Evolutionary conservation across 2,797 vertebrate genomes (phyloP).

Genomic region (Meda fulgida): DNA sequence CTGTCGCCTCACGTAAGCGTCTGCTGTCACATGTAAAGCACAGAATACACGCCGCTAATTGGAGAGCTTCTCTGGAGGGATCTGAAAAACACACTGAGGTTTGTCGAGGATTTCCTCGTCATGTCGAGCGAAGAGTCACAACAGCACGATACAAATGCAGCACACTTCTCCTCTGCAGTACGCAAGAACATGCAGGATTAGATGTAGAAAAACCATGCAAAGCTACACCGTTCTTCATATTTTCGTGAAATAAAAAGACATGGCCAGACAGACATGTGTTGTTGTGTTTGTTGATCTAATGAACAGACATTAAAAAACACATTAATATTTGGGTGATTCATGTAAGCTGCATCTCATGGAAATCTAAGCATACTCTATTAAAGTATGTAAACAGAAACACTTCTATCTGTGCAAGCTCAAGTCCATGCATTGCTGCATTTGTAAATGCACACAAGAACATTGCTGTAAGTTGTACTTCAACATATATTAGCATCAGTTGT

Average conservation of each 20-base stretch:
- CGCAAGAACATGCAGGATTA: background rate
- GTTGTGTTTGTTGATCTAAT: too few relatives aligned
- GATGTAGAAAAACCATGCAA: background rate
- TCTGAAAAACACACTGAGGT: constrained; percentile 47
- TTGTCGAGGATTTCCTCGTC: constrained; percentile 50
- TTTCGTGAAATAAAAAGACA: too few relatives aligned
- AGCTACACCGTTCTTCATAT: background rate
- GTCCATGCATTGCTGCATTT: background rate
- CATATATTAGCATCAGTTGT: background rate
- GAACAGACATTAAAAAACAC: background rate
- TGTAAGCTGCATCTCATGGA: constrained; percentile 57
- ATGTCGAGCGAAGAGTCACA: constrained; percentile 37
- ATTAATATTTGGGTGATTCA: constrained; percentile 29
- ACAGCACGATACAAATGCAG: constrained; percentile 14
- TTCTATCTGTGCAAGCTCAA: background rate
- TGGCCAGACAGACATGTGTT: background rate
- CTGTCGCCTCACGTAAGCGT: constrained; percentile 60
- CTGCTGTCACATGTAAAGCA: constrained; percentile 63
- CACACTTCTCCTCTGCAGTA: background rate
- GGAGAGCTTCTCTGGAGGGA: constrained; percentile 65
- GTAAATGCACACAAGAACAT: background rate
- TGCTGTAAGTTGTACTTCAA: background rate
- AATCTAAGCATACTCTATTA: too few relatives aligned
- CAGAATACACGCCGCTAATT: constrained; percentile 69
- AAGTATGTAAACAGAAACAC: background rate